Evolutionary conservation across 1,140 invertebrate species (phyloP), one percentile per base, ranked within the genome.

Genomic region (Aphelenchoides avenae): DNA sequence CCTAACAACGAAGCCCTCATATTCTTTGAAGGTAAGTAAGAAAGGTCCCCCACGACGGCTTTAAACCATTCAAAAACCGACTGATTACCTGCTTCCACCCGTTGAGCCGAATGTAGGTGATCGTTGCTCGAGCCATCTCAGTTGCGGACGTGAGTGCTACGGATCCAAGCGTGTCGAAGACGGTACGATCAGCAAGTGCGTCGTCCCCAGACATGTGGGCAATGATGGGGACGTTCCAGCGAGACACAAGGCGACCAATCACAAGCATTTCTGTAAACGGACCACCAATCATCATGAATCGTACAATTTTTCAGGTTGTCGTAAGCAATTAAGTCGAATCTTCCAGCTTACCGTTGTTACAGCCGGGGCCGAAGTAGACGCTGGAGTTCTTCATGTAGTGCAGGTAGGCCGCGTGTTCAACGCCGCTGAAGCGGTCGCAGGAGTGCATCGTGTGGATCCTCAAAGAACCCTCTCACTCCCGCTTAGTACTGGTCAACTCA

Each of bases 141-240:
- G 61, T 70, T 7, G 71, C 71, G 11, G 71, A 73, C 1, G 71
- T 75, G 0, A 73, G 43, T 6, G 71, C 72, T 4, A 73, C 71
- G 15, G 71, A 75, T 9, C 71, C 72, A 7, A 73, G 50, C 15
- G 71, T 72, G 18, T 71, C 64, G 44, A 75, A 73, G 27, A 76
- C 51, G 7, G 42, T 36, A 26, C 70, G 52, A 54, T 72, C 70
- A n/a, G 64, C 47, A 1, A 72, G 61, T 1, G 54, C 60, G 48
- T 72, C 70, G 37, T 72, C 70, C 40, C 70, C 70, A 34, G 71
- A 74, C 63, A 72, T 57, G 29, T 72, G 70, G 11, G 70, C 70
- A 46, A 72, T 69, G 24, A 72, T 72, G 11, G 70, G 70, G n/a
- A 72, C 71, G 37, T 71, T 72, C 70, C 70, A 72, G 9, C 68